phyloP scores from a whole-genome alignment of 2,113 vertebrate species.

The Macquaria australasica region DNA sequence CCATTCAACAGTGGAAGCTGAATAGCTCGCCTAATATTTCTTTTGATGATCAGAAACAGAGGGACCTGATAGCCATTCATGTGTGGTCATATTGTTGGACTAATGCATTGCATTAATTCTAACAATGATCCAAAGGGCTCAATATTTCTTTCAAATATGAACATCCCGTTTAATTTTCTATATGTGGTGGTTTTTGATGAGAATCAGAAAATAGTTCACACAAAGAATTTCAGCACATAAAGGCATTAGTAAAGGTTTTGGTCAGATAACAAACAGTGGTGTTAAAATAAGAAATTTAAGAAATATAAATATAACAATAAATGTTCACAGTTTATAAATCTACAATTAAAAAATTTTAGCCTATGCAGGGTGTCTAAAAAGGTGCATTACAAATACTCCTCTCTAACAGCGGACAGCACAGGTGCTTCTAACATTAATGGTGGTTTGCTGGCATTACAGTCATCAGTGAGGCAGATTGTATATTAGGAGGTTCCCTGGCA shows the following conservation, averaged over 20 bases:
- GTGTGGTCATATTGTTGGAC: slow-evolving; percentile 59
- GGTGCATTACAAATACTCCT: no score
- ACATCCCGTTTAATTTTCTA: slow-evolving; percentile 41
- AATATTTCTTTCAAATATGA: slow-evolving; percentile 46
- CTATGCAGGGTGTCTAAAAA: not conserved
- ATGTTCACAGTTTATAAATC: not conserved
- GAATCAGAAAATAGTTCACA: not conserved
- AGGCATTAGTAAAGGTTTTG: not conserved
- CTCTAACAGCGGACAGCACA: no score
- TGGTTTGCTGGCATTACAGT: not conserved
- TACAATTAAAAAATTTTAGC: not conserved
- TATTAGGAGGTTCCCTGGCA: not conserved
- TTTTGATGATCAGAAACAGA: slow-evolving; percentile 83
- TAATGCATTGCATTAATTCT: slow-evolving; percentile 57
- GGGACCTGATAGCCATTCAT: slow-evolving; percentile 83
- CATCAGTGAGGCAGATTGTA: slow-evolving; percentile 6
- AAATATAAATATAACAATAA: not conserved
- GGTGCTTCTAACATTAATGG: not conserved
- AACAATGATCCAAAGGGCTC: slow-evolving; percentile 43
- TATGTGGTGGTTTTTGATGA: slow-evolving; percentile 31
- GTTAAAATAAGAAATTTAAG: not conserved
- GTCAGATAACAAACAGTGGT: slow-evolving; percentile 8
- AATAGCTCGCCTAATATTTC: slow-evolving; percentile 83
- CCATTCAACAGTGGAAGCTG: slow-evolving; percentile 70
- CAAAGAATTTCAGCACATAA: slow-evolving; percentile 6